Evolutionary conservation across 1,140 invertebrate species (phyloP).

Genomic region (Helicoverpa zea): DNA sequence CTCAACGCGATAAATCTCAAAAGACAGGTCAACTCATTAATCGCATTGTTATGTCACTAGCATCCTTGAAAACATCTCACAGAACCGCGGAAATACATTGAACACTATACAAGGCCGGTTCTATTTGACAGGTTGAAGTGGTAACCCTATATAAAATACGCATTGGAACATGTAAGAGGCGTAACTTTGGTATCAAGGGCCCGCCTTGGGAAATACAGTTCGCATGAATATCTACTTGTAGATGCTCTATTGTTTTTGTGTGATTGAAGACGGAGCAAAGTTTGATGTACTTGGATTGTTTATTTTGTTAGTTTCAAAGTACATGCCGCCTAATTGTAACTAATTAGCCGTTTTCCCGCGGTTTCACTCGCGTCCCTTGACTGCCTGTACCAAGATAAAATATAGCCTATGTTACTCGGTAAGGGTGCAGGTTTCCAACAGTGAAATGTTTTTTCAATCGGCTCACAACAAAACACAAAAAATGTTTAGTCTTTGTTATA

Average conservation of each 20-base stretch:
- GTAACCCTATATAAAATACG: slow-evolving; percentile 1
- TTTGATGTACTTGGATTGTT: neutral
- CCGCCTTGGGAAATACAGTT: slow-evolving; percentile 23
- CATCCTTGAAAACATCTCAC: slow-evolving; percentile 10
- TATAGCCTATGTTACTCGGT: no score
- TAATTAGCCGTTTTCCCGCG: no score
- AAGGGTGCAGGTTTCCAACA: no score
- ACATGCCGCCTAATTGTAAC: no score
- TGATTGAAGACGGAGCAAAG: neutral
- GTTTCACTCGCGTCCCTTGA: no score
- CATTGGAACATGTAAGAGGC: slow-evolving; percentile 35
- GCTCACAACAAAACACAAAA: no score
- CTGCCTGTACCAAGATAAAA: no score
- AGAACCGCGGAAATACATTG: slow-evolving; percentile 37
- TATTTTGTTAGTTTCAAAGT: neutral
- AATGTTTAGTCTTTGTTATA: no score
- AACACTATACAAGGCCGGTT: slow-evolving; percentile 24
- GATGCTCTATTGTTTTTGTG: slow-evolving; percentile 26
- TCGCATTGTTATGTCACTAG: slow-evolving; percentile 40
- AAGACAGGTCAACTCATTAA: slow-evolving; percentile 42
- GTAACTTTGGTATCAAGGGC: slow-evolving; percentile 29
- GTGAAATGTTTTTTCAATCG: no score
- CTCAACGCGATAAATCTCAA: slow-evolving; percentile 6
- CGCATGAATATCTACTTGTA: neutral
- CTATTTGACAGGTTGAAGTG: neutral